phyloP scores from a whole-genome alignment of 1,140 invertebrate genomes.

The Bombus sylvicola region DNA sequence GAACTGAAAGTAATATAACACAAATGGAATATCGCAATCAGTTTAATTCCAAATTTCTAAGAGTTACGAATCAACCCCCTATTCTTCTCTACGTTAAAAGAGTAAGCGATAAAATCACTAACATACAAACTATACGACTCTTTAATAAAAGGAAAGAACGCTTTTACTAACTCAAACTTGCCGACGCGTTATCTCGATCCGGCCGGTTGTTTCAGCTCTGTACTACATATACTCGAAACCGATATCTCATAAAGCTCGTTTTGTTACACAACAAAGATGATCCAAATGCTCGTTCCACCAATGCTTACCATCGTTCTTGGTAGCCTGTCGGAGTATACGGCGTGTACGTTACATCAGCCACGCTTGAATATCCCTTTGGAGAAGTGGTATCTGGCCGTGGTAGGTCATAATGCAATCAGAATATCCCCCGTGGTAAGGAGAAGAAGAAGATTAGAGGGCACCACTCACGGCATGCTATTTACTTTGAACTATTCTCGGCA shows the following conservation, averaged over 20 bases:
- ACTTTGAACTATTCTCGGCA: slow-evolving; percentile 71
- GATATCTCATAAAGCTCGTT: slow-evolving; percentile 6
- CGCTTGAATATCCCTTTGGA: slow-evolving; percentile 56
- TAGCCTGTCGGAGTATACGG: not conserved
- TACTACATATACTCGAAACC: not conserved
- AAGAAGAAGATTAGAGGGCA: slow-evolving; percentile 67
- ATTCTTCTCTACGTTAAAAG: not conserved
- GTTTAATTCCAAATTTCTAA: not conserved
- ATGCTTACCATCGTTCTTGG: not conserved
- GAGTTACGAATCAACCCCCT: not conserved
- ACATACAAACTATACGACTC: too few species aligned
- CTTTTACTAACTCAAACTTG: not conserved
- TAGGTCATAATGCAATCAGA: slow-evolving; percentile 67
- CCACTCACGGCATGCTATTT: slow-evolving; percentile 66
- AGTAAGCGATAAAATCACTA: not conserved
- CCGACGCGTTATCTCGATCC: not conserved
- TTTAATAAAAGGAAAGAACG: not conserved
- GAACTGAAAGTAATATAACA: not conserved
- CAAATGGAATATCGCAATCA: not conserved
- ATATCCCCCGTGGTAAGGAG: slow-evolving; percentile 60
- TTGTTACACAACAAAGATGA: slow-evolving; percentile 2
- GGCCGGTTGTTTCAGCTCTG: not conserved
- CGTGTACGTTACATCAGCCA: slow-evolving; percentile 50
- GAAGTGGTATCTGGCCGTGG: slow-evolving; percentile 55
- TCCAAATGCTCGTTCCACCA: not conserved